A percentile compares a stretch with the other conserved stretches of the same genome.
Evolutionary conservation across 1,140 invertebrate species (phyloP).

Genomic region (Delia radicum): DNA sequence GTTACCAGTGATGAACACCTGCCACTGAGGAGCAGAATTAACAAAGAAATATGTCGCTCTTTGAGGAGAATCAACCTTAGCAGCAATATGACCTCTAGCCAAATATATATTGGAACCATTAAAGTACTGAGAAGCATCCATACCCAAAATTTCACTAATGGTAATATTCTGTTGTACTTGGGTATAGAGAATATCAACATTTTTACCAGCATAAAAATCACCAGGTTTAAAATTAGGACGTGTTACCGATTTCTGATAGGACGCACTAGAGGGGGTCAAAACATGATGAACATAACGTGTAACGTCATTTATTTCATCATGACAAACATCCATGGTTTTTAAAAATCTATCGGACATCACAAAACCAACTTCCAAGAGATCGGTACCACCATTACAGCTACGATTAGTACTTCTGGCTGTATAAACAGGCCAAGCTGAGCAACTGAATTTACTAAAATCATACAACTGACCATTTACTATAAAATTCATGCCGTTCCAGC

Average conservation of each 20-base stretch:
- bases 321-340: slow-evolving; percentile 55
- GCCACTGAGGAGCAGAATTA: slow-evolving; percentile 67
- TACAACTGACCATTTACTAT: slow-evolving; percentile 41
- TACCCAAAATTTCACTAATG: slow-evolving; percentile 45
- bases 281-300: slow-evolving; percentile 56
- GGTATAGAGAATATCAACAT: slow-evolving; percentile 53
- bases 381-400: slow-evolving; percentile 47
- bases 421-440: slow-evolving; percentile 38
- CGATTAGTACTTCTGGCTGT: slow-evolving; percentile 48
- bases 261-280: slow-evolving; percentile 47
- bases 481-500: slow-evolving; percentile 44
- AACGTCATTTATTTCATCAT: slow-evolving; percentile 47
- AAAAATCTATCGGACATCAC: slow-evolving; percentile 49
- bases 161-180: slow-evolving; percentile 45
- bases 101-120: slow-evolving; percentile 55
- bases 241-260: slow-evolving; percentile 47
- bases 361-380: slow-evolving; percentile 50
- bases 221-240: slow-evolving; percentile 46
- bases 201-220: slow-evolving; percentile 45
- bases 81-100: slow-evolving; percentile 66
- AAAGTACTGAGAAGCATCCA: slow-evolving; percentile 44
- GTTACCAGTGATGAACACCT: slow-evolving; percentile 66
- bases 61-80: slow-evolving; percentile 65
- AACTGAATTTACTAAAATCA: slow-evolving; percentile 47
- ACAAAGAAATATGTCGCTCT: slow-evolving; percentile 65